phyloP scores from a whole-genome alignment of 2,888 invertebrate genomes.

The Aromia moschata region DNA sequence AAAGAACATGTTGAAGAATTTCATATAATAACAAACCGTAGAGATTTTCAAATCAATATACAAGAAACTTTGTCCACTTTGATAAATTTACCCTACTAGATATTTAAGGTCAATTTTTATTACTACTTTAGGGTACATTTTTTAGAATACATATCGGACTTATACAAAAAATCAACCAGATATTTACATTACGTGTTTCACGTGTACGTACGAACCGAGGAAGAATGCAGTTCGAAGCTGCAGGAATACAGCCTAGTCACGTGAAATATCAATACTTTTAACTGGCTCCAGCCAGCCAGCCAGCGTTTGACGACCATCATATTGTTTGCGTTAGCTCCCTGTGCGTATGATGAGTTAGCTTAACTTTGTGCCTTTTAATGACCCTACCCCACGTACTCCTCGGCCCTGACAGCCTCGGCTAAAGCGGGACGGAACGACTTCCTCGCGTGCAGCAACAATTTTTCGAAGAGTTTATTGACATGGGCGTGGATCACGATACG shows the following conservation, averaged over 20 bases:
- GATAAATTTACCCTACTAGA: no score
- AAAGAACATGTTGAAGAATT: no score
- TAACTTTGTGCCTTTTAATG: slow-evolving; percentile 27
- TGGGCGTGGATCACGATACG: slow-evolving; percentile 13
- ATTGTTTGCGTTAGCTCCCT: slow-evolving; percentile 44
- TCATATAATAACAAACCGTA: no score
- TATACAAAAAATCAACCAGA: no score
- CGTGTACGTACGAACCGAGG: no score
- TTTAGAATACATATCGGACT: no score
- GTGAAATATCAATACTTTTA: slow-evolving; percentile 45
- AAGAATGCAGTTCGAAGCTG: slow-evolving; percentile 9
- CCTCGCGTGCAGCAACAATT: slow-evolving; percentile 38
- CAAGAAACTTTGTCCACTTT: no score
- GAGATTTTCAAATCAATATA: no score
- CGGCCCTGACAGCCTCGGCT: background rate
- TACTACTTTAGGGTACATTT: no score
- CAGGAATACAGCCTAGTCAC: slow-evolving; percentile 36
- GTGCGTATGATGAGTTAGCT: slow-evolving; percentile 33
- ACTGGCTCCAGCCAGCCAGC: slow-evolving; percentile 33
- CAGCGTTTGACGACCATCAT: slow-evolving; percentile 40
- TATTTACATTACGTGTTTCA: no score
- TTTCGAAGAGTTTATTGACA: slow-evolving; percentile 18
- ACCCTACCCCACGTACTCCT: slow-evolving; percentile 26
- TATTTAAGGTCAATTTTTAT: no score
- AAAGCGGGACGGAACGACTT: slow-evolving; percentile 29